Evolutionary conservation across 2,113 vertebrate species (phyloP).

Genomic region (Neogale vison): DNA sequence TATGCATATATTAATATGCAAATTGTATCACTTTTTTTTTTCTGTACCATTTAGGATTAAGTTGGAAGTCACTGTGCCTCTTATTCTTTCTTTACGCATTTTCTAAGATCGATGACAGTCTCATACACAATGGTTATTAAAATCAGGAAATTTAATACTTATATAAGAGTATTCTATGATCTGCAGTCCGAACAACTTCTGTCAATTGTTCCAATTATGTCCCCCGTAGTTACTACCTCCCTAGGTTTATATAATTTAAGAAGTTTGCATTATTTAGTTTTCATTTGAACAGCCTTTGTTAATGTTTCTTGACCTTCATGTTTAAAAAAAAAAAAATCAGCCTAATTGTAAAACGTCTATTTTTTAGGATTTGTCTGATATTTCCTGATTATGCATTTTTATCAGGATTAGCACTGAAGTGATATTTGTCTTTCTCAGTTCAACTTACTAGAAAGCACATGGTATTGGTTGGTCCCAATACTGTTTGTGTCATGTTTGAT

Average conservation of each 20-base stretch:
- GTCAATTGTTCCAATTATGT: not conserved
- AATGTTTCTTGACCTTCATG: not conserved
- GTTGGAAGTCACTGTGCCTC: not conserved
- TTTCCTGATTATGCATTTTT: not conserved
- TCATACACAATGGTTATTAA: not conserved
- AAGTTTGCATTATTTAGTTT: not conserved
- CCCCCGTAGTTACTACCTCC: not conserved
- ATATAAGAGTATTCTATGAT: not conserved
- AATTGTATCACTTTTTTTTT: not conserved
- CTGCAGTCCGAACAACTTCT: not conserved
- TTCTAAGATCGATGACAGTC: not conserved
- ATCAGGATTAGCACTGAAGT: not conserved
- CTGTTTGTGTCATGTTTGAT: not conserved
- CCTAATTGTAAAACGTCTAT: not conserved
- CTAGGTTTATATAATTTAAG: constrained; percentile 1
- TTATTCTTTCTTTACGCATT: not conserved
- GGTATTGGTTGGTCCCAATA: not conserved
- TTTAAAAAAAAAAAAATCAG: not conserved
- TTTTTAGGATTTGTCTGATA: not conserved
- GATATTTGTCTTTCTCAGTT: not conserved
- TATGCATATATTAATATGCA: not conserved
- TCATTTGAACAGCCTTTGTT: not conserved
- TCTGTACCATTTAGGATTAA: not conserved
- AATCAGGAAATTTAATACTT: not conserved
- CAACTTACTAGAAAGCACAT: not conserved